Percentiles rank a stretch among this genome's conserved stretches.
Conservation (phyloP, 1,140 invertebrate genomes). For the Helicoverpa zea region DNA sequence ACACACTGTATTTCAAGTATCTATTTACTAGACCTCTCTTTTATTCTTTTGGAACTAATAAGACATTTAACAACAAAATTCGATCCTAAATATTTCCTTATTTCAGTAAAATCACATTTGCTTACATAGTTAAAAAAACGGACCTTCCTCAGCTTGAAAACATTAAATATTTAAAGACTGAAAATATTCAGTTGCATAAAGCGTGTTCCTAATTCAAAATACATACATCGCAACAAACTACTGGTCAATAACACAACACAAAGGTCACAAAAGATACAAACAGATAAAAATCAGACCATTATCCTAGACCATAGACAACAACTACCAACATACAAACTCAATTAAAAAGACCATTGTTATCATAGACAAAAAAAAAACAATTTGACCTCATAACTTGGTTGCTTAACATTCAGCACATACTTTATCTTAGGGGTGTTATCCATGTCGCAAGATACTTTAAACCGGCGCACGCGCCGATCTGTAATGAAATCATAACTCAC, state of each 20-base stretch:
- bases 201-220: no score
- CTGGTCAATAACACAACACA: not conserved
- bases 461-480: constrained; percentile 65
- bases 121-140: no score
- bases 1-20: no score
- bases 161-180: no score
- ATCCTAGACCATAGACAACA: constrained; percentile 1
- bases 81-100: no score
- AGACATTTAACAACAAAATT: no score
- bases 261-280: constrained; percentile 2
- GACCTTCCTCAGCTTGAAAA: no score
- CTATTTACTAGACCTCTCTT: no score
- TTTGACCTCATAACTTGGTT: constrained; percentile 32
- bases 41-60: no score
- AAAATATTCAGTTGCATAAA: no score
- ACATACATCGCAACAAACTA: no score
- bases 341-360: constrained; percentile 30
- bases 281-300: not conserved
- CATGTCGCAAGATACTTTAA: constrained; percentile 62
- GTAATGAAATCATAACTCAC: constrained; percentile 81
- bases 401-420: constrained; percentile 31
- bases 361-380: constrained; percentile 11
- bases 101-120: no score
- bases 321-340: constrained; percentile 13
- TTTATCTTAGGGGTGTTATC: constrained; percentile 55